Conservation (phyloP, 2,797 vertebrate species). For the Furcifer pardalis region DNA sequence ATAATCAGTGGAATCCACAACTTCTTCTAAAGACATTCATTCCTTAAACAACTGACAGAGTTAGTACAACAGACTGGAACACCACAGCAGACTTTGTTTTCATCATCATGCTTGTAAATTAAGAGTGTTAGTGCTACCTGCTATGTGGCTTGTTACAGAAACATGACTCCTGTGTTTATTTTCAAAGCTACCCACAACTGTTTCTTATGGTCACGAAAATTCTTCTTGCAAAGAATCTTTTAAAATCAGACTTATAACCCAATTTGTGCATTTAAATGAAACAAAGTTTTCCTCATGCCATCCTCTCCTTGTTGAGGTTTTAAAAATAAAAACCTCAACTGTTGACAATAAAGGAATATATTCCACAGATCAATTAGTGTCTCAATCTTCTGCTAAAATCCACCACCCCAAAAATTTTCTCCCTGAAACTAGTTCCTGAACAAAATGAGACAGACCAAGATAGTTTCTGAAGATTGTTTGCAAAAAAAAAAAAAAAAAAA, state of each 20-base stretch:
- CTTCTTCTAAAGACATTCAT: constrained; percentile 31
- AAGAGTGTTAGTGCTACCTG: constrained; percentile 47
- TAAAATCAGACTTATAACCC: constrained; percentile 17
- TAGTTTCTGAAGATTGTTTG: constrained; percentile 64
- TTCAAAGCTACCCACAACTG: constrained; percentile 48
- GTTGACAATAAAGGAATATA: constrained; percentile 19
- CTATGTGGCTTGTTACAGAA: constrained; percentile 50
- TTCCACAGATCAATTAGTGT: constrained; percentile 23
- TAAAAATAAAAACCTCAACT: constrained; percentile 18
- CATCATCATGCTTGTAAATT: constrained; percentile 60
- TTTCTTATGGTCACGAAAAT: constrained; percentile 35
- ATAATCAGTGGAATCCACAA: constrained; percentile 47
- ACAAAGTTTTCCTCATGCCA: constrained; percentile 18
- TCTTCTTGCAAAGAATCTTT: constrained; percentile 18
- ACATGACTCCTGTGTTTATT: constrained; percentile 47
- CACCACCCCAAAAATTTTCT: constrained; percentile 15
- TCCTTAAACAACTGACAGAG: constrained; percentile 35
- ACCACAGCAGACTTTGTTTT: constrained; percentile 61
- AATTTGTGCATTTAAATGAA: constrained; percentile 42
- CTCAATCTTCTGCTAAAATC: constrained; percentile 33
- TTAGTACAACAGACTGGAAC: constrained; percentile 24
- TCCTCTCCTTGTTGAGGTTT: constrained; percentile 18
- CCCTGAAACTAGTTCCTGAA: constrained; percentile 54
- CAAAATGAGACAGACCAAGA: constrained; percentile 42
- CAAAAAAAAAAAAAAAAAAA: too few relatives aligned